Evolutionary conservation across 2,113 vertebrate species (phyloP).

Genomic region (Motacilla alba): DNA sequence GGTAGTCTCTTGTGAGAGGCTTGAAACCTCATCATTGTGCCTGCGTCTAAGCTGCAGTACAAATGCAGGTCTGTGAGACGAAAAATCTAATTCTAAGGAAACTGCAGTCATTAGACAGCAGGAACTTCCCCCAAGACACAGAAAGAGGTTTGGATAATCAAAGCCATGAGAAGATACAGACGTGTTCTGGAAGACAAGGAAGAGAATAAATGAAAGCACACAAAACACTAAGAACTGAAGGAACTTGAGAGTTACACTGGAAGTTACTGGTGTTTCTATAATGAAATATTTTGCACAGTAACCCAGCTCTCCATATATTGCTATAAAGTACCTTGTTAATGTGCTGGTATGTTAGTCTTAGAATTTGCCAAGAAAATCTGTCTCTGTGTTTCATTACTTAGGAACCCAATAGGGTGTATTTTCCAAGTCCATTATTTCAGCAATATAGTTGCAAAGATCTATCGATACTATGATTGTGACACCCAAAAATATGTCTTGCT

Average conservation of each 20-base stretch:
- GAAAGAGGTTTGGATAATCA: background rate
- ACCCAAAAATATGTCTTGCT: background rate
- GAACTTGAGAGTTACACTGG: background rate
- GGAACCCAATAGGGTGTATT: background rate
- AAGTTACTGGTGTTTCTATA: background rate
- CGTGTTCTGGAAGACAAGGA: background rate
- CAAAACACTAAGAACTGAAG: background rate
- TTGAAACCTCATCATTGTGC: background rate
- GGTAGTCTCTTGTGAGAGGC: background rate
- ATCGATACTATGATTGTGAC: background rate
- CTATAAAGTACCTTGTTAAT: constrained; percentile 37
- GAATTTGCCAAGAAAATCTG: constrained; percentile 43
- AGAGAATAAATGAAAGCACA: background rate
- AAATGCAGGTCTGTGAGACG: background rate
- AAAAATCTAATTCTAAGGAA: background rate
- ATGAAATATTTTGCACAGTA: background rate
- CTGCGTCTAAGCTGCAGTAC: background rate
- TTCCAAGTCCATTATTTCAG: background rate
- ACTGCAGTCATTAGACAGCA: background rate
- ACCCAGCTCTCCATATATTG: background rate
- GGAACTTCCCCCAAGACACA: background rate
- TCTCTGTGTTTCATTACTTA: constrained; percentile 5
- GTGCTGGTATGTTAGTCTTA: constrained; percentile 42
- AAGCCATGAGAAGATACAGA: background rate
- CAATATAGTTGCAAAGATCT: background rate